Percentiles rank a stretch among this genome's conserved stretches.
phyloP scores from a whole-genome alignment of 1,140 invertebrate genomes.

The Condylostylus longicornis region DNA sequence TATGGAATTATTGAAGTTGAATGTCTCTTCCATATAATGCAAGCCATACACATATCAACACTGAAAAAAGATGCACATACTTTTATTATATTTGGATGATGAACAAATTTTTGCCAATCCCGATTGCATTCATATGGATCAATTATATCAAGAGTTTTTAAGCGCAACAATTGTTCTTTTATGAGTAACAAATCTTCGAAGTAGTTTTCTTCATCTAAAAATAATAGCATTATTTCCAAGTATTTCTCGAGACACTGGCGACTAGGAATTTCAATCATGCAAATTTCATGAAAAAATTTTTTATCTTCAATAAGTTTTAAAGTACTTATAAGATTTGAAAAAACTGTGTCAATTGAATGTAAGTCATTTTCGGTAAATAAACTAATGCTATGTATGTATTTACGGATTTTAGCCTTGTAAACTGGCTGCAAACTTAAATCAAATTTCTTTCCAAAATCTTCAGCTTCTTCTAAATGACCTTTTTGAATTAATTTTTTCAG shows the following conservation, averaged over 20 bases:
- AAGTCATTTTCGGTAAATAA: neutral
- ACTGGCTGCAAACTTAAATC: slow-evolving; percentile 28
- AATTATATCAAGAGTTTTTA: slow-evolving; percentile 25
- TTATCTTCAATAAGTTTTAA: slow-evolving; percentile 19
- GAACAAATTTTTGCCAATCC: slow-evolving; percentile 30
- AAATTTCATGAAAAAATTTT: slow-evolving; percentile 21
- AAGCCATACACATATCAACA: slow-evolving; percentile 22
- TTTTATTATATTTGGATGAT: slow-evolving; percentile 21
- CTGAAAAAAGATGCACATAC: slow-evolving; percentile 20
- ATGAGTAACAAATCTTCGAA: slow-evolving; percentile 21
- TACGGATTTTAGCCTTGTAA: slow-evolving; percentile 18
- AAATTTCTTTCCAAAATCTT: slow-evolving; percentile 25
- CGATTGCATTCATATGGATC: slow-evolving; percentile 27
- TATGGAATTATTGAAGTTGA: slow-evolving; percentile 19
- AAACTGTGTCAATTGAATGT: neutral
- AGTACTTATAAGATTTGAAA: slow-evolving; percentile 10
- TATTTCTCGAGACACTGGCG: slow-evolving; percentile 18
- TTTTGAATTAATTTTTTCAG: slow-evolving; percentile 27
- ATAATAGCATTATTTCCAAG: slow-evolving; percentile 18
- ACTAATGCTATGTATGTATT: neutral
- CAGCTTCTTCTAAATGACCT: slow-evolving; percentile 28
- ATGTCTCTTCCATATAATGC: slow-evolving; percentile 27
- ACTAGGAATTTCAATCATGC: slow-evolving; percentile 24
- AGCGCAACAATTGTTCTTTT: slow-evolving; percentile 23
- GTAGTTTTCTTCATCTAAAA: slow-evolving; percentile 22